Percentiles rank a stretch among this genome's conserved stretches.
phyloP scores from a whole-genome alignment of 2,113 vertebrate genomes.

The Paralichthys olivaceus region DNA sequence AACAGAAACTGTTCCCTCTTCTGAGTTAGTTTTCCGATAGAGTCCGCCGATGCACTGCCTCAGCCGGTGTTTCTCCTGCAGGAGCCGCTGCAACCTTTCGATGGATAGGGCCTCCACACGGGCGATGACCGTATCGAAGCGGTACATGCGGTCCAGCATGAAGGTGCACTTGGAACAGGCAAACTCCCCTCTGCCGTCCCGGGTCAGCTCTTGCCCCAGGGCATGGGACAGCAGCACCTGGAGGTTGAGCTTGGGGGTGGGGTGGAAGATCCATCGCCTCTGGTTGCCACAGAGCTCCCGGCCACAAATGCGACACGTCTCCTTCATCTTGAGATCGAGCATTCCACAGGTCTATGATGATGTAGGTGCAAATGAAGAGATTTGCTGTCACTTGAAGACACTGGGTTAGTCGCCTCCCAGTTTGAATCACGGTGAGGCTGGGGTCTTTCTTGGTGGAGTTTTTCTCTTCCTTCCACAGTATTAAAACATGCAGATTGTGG shows the following conservation, averaged over 20 bases:
- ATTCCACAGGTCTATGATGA: conserved; percentile 53
- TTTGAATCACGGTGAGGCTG: no score
- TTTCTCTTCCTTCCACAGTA: no score
- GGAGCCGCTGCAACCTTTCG: conserved; percentile 91
- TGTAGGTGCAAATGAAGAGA: neutral
- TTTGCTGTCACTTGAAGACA: neutral
- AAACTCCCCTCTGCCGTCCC: conserved; percentile 93
- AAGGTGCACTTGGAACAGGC: conserved; percentile 97
- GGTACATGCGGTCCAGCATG: conserved; percentile 96
- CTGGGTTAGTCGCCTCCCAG: no score
- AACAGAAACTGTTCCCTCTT: conserved; percentile 47
- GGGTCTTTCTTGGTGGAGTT: no score
- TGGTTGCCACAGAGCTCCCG: conserved; percentile 95
- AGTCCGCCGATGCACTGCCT: conserved; percentile 90
- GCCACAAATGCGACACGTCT: conserved; percentile 93
- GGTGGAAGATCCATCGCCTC: conserved; percentile 98
- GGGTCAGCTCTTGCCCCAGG: conserved; percentile 87
- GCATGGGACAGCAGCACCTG: conserved; percentile 95
- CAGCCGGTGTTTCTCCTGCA: conserved; percentile 93
- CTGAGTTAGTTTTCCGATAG: conserved; percentile 87
- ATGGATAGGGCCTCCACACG: conserved; percentile 96
- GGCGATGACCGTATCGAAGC: conserved; percentile 95
- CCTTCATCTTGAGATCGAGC: conserved; percentile 88
- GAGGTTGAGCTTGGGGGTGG: conserved; percentile 90
- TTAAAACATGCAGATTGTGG: no score